phyloP scores from a whole-genome alignment of 2,888 invertebrate genomes.

The Troides oblongomaculatus region DNA sequence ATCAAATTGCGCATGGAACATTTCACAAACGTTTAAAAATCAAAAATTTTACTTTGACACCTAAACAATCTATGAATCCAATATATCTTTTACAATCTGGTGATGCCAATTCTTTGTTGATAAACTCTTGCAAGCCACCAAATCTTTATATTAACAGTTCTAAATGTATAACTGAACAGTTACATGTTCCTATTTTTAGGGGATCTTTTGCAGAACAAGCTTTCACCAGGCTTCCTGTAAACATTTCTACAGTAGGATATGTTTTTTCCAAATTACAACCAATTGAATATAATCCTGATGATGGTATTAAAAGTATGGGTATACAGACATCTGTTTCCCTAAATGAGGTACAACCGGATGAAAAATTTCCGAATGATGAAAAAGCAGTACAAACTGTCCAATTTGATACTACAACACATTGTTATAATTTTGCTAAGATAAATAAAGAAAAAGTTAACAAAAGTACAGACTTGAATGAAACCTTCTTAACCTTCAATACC shows the following conservation, averaged over 20 bases:
- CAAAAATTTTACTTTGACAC: conserved; percentile 57
- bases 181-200: conserved; percentile 42
- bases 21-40: conserved; percentile 57
- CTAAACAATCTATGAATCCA: conserved; percentile 57
- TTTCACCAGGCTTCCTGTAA: conserved; percentile 52
- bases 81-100: conserved; percentile 57
- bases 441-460: conserved; percentile 14
- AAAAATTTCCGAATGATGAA: conserved; percentile 14
- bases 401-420: not conserved
- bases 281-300: conserved; percentile 31
- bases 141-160: conserved; percentile 38
- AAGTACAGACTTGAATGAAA: conserved; percentile 8
- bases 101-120: conserved; percentile 52
- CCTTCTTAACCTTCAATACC: conserved; percentile 3
- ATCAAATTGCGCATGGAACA: conserved; percentile 47
- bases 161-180: conserved; percentile 40
- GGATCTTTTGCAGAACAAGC: conserved; percentile 48
- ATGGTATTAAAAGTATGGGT: conserved; percentile 19
- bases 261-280: conserved; percentile 41
- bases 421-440: not conserved
- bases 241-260: conserved; percentile 62
- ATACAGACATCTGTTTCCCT: not conserved
- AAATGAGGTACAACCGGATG: not conserved
- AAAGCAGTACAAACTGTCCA: conserved; percentile 21
- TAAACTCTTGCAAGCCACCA: conserved; percentile 49